Evolutionary conservation across 2,113 vertebrate genomes (phyloP), one percentile per base, ranked within the genome.

Genomic region (Ifrita kowaldi): DNA sequence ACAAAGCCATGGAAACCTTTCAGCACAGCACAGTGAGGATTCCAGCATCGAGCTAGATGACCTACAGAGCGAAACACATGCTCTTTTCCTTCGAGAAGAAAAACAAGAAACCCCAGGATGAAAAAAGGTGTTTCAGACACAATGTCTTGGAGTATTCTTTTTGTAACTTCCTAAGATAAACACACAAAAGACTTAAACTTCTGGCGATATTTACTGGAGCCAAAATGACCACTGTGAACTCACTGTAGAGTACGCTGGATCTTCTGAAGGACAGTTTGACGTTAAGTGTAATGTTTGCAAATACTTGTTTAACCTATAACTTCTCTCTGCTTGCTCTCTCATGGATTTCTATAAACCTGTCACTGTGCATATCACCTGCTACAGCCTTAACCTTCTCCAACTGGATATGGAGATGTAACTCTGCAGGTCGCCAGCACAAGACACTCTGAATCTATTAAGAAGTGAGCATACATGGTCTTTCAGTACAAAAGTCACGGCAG

Each of bases 1-100:
- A 63, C 22, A 85, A 75, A 44, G 53, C 65, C 79, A 60, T 35
- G 42, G 74, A 70, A 88, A 81, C 35, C 60, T 86, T 83, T 86
- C 67, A 70, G 24, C 7, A 13, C 70, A 35, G 22, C 84, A 88
- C 26, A 10, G 57, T 16, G 33, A 87, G 71, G 63, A 95, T 81
- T 81, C 84, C 65, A 91, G 52, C 39, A 80, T 15, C 0, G 0
- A 93, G 39, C 64, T 37, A 52, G 47, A 67, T n/a, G 27, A 85
- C 32, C 5, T 3, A 63, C 18, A 26, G 71, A 64, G 42, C 21
- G 32, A 75, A 67, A 80, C 15, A 71, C 0, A 1, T 0, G 1
- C 6, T 50, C 16, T 70, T 64, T 86, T 63, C 22, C n/a, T 42
- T n/a, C 64, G 21, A 93, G 52, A 94, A 86, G 22, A 32, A 84